Conservation (phyloP, 2,113 vertebrate species). For the Sterrhoptilus dennistouni region DNA sequence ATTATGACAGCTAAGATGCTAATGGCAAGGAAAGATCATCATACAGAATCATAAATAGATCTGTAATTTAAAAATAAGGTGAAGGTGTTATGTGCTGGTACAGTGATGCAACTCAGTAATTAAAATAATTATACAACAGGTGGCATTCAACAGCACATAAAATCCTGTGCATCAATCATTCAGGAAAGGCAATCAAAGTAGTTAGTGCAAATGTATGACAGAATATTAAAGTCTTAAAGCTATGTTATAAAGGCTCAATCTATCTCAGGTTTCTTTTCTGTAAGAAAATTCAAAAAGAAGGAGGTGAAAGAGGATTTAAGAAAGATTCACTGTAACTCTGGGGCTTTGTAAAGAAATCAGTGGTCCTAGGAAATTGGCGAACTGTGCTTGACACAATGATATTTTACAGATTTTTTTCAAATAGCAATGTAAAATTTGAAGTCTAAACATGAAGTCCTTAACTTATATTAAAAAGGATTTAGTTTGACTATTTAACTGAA, state of each 20-base stretch:
- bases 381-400: neutral
- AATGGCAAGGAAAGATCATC: neutral
- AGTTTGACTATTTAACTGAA: neutral
- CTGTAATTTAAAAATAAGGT: constrained; percentile 47
- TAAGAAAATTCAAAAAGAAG: neutral
- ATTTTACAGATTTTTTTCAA: neutral
- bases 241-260: neutral
- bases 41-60: constrained; percentile 9
- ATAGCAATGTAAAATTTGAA: neutral
- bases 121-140: constrained; percentile 68
- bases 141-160: constrained; percentile 49
- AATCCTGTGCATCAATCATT: constrained; percentile 56
- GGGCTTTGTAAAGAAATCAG: neutral
- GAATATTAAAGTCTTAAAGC: neutral
- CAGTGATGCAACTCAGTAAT: constrained; percentile 39
- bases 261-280: neutral
- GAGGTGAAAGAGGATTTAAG: neutral
- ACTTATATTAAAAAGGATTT: neutral
- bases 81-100: constrained; percentile 14
- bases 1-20: neutral
- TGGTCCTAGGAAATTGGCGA: neutral
- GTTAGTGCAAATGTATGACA: constrained; percentile 28
- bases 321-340: neutral
- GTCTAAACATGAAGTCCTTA: neutral
- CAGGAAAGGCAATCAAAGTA: constrained; percentile 55